Evolutionary conservation across 1,140 invertebrate species (phyloP).

Genomic region (Bombus haemorrhoidalis): DNA sequence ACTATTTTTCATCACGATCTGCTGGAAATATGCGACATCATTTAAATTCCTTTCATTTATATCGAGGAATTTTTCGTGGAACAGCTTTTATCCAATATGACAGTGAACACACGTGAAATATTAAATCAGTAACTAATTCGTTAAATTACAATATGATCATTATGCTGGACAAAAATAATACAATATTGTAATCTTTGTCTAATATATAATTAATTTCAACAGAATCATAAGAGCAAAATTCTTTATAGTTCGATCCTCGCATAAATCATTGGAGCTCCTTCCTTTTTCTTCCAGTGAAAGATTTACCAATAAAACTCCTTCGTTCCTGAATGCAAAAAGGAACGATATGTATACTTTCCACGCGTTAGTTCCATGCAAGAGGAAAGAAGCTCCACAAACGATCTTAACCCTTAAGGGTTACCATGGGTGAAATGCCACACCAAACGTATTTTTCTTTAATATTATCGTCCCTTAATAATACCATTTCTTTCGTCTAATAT

Average conservation of each 20-base stretch:
- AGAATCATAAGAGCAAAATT: neutral
- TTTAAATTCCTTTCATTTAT: neutral
- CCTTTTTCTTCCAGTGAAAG: neutral
- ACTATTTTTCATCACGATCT: too few relatives aligned
- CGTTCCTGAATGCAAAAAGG: neutral
- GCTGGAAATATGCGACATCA: neutral
- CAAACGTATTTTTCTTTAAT: too few relatives aligned
- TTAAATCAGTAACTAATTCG: neutral
- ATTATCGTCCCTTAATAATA: too few relatives aligned
- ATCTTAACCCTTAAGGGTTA: neutral
- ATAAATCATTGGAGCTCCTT: constrained; percentile 12
- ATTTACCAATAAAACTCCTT: too few relatives aligned
- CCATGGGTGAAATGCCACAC: neutral
- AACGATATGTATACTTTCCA: neutral
- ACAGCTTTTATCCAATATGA: neutral
- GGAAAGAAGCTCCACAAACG: constrained; percentile 16
- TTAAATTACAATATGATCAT: neutral
- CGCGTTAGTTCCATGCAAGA: neutral
- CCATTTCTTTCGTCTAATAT: neutral
- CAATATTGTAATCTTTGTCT: too few relatives aligned
- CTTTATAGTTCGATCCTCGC: neutral
- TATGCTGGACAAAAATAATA: neutral
- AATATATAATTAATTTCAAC: too few relatives aligned
- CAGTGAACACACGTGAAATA: neutral
- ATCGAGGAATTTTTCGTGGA: neutral